Percentiles rank a stretch among this genome's conserved stretches.
Evolutionary conservation across 2,888 invertebrate species (phyloP).

Genomic region (Agelastica alni): DNA sequence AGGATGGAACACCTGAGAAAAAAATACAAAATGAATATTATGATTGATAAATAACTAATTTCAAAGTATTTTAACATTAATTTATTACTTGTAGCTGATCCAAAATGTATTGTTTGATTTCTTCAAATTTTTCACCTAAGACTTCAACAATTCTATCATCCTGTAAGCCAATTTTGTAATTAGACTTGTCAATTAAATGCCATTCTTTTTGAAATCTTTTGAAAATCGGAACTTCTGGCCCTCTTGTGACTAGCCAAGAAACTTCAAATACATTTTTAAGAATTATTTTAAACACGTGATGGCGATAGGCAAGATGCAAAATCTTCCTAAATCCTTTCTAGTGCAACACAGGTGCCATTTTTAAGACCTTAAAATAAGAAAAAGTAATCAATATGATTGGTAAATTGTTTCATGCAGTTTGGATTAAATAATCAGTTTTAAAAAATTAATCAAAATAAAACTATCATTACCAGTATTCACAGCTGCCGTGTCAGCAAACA

Average conservation of each 20-base stretch:
- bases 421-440: no score
- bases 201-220: background rate
- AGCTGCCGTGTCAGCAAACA: conserved; percentile 19
- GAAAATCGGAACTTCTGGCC: conserved; percentile 2
- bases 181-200: background rate
- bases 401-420: no score
- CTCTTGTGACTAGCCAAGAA: background rate
- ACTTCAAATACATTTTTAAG: conserved; percentile 3
- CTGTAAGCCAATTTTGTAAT: background rate
- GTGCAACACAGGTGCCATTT: background rate
- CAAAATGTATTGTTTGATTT: no score
- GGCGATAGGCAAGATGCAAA: conserved; percentile 2
- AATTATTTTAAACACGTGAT: background rate
- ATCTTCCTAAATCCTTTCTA: background rate
- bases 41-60: no score
- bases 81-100: no score
- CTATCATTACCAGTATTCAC: background rate
- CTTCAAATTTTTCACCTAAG: background rate
- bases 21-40: no score
- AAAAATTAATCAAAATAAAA: no score
- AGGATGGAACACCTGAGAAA: background rate
- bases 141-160: background rate
- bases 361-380: background rate
- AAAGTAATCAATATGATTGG: no score
- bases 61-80: no score